A percentile compares a stretch with the other conserved stretches of the same genome.
Conservation (phyloP, 2,797 vertebrate species). For the Cygnus olor region DNA sequence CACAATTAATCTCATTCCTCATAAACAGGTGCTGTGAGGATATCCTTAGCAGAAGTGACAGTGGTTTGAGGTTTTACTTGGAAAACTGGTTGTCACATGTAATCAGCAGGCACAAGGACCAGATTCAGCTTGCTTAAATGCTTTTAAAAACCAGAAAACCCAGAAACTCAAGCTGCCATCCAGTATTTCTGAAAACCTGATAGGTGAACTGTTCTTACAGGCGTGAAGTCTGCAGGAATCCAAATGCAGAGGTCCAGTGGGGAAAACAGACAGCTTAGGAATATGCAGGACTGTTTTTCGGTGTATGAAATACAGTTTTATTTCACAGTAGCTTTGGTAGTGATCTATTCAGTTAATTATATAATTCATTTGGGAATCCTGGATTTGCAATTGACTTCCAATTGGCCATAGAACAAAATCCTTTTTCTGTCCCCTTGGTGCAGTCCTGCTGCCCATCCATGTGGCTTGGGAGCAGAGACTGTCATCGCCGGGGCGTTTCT, state of each 20-base stretch:
- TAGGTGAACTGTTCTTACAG: background rate
- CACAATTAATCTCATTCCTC: background rate
- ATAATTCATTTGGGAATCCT: background rate
- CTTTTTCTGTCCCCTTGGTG: background rate
- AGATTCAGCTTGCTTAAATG: background rate
- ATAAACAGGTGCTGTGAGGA: background rate
- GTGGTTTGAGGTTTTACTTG: background rate
- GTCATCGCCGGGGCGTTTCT: fast-evolving
- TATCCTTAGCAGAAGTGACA: background rate
- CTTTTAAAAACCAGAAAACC: background rate
- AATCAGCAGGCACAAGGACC: background rate
- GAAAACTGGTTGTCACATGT: background rate
- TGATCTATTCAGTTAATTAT: background rate
- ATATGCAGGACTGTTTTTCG: background rate
- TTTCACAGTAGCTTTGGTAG: background rate
- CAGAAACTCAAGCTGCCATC: background rate
- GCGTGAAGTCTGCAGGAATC: background rate
- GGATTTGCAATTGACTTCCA: background rate
- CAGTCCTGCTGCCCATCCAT: fast-evolving
- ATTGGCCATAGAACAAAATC: background rate
- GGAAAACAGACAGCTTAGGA: background rate
- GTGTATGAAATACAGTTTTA: fast-evolving
- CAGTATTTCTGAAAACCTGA: background rate
- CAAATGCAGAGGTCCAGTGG: background rate
- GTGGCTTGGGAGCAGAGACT: background rate